Base-by-base conservation (phyloP, 2,113 vertebrate genomes). In the Pedionomus torquatus region DNA sequence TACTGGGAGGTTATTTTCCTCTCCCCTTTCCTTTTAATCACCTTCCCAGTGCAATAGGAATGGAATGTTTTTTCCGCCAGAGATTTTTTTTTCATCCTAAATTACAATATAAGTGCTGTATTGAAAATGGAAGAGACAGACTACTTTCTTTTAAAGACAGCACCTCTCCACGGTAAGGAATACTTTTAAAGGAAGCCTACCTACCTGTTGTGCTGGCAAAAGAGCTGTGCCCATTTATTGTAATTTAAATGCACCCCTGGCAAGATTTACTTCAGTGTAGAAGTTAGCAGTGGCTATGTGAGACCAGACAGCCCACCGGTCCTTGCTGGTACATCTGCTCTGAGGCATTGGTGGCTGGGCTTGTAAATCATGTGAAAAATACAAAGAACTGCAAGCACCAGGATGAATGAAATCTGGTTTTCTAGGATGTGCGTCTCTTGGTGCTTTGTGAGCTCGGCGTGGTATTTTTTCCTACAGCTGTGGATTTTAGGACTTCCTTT, bases 371-470 rank as follows among this genome's bases (percentile, higher is more conserved):
- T 17, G 5, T n/a, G 25, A 77, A 63, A 89, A 83, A 65, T 13
- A 24, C 0, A 0, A 89, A 64, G 17, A 81, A 58, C 28, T 55
- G 25, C 3, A 23, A 79, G 30, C 23, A 44, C 5, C 7, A 17
- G 46, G 26, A 55, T 13, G 68, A 46, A 35, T 23, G 23, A 60
- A 75, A 55, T 64, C 25, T 71, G 10, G 4, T 75, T 87, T 91
- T 61, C 30, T 37, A 43, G 9, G 30, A 57, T 25, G 26, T 1
- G 0, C 19, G 33, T 58, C 46, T 71, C n/a, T 41, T 66, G n/a
- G n/a, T 87, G 21, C 4, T 28, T 84, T 28, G 17, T 66, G 41
- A 90, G 11, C 33, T 79, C 70, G 44, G 30, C 17, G 18, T 66
- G 55, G 4, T 70, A 23, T 24, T 89, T 57, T 52, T 74, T 76